Percentiles rank a stretch among this genome's conserved stretches.
Evolutionary conservation across 2,888 invertebrate species (phyloP).

Genomic region (Phortica okadai): DNA sequence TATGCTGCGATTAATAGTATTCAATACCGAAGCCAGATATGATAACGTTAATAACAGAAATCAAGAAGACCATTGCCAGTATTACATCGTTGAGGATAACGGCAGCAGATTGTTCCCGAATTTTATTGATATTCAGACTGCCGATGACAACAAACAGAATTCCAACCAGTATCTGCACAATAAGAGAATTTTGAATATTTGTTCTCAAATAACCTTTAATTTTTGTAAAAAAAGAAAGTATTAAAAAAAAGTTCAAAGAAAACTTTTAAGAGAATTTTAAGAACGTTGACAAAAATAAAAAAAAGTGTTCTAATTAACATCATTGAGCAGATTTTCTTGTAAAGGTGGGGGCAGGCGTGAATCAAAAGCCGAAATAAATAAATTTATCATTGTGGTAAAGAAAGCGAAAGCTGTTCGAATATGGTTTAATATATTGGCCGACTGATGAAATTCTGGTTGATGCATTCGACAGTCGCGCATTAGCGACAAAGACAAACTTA

Average conservation of each 20-base stretch:
- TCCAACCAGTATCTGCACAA: constrained; percentile 87
- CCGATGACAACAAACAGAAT: constrained; percentile 89
- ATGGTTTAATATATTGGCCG: constrained; percentile 85
- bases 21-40: constrained; percentile 91
- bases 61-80: constrained; percentile 87
- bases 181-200: not conserved
- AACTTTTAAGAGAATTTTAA: too few species aligned
- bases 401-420: constrained; percentile 84
- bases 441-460: constrained; percentile 82
- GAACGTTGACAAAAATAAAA: too few species aligned
- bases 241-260: too few species aligned
- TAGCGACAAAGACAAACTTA: constrained; percentile 85
- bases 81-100: constrained; percentile 88
- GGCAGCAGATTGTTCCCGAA: constrained; percentile 85
- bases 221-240: too few species aligned
- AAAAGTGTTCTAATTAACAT: constrained; percentile 49
- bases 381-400: constrained; percentile 84
- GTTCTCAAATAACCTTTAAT: not conserved
- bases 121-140: constrained; percentile 87
- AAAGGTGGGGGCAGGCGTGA: constrained; percentile 77
- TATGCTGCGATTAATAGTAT: constrained; percentile 79
- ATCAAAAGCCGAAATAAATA: constrained; percentile 87
- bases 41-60: constrained; percentile 88
- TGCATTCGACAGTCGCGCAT: constrained; percentile 87
- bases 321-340: constrained; percentile 62